A percentile compares a stretch with the other conserved stretches of the same genome.
These are phyloP conservation scores for Cetonia aurata DNA, from an alignment of 2,888 invertebrate species.

Conservation along the genomic window DNA sequence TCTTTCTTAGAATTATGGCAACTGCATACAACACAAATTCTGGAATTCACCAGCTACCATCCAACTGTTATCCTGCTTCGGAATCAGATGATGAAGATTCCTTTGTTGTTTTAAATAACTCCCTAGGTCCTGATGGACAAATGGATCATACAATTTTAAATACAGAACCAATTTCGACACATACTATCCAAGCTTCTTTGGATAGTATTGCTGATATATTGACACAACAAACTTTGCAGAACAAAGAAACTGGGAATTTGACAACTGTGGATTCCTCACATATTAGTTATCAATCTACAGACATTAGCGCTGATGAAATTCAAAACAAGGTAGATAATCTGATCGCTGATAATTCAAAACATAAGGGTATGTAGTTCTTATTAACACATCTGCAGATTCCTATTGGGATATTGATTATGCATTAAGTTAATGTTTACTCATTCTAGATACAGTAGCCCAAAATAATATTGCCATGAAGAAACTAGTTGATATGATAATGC, in stretches of 20 bases:
- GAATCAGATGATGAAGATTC: conserved; percentile 60
- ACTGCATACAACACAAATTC: conserved; percentile 34
- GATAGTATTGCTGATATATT: conserved; percentile 37
- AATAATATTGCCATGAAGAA: conserved; percentile 78
- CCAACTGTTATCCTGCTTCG: conserved; percentile 52
- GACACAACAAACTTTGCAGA: conserved; percentile 1
- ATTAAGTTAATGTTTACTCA: conserved; percentile 40
- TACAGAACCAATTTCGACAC: conserved; percentile 43
- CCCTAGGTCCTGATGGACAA: conserved; percentile 33
- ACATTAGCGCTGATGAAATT: conserved; percentile 56
- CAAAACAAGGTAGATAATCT: conserved; percentile 58
- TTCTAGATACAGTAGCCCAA: conserved; percentile 74
- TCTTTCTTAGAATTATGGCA: conserved; percentile 38
- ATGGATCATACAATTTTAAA: conserved; percentile 30
- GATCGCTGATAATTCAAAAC: conserved; percentile 57
- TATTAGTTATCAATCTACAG: conserved; percentile 22
- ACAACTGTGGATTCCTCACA: conserved; percentile 17
- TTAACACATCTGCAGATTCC: no score
- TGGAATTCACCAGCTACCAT: conserved; percentile 51
- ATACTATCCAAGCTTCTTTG: conserved; percentile 34
- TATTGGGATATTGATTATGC: background rate
- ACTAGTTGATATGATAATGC: conserved; percentile 73
- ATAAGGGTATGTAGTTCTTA: conserved; percentile 54
- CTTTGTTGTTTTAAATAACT: conserved; percentile 58
- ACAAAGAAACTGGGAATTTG: conserved; percentile 17